Evolutionary conservation across 2,113 vertebrate genomes (phyloP), one percentile per base, ranked within the genome.

Genomic region (Maylandia zebra): DNA sequence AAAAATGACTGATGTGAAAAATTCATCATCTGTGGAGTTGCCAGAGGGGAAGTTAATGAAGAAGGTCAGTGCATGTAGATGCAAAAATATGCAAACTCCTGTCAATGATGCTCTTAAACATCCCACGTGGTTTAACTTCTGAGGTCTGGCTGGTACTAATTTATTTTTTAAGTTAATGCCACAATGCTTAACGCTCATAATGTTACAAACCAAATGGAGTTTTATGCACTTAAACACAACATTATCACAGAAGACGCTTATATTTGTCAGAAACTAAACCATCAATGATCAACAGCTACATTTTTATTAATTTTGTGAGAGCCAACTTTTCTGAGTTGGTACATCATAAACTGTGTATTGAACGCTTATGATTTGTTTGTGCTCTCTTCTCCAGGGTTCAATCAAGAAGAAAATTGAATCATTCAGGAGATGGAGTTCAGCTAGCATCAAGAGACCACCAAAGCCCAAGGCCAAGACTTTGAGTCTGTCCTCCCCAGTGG

Each of bases 401-500:
- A 95, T 97, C 43, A 97, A 96, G 91, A 96, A 96, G 86, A 97
- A 96, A 88, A 95, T 97, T 0, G 96, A 97, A 8, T 96, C 95
- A 2, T 87, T 97, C 7, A 93, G 95, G 55, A 93, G 95, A 89
- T 97, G 96, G 96, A 97, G 96, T 30, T 96, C 95, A 17, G 94
- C 95, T 1, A 96, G 96, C 81, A 92, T 96, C 1, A 96, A 95
- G 84, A 94, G 93, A 48, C 90, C 94, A 5, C 93, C 95, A 8
- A 96, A 94, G 83, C 24, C 90, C 5, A 96, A 96, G 89, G 53
- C 94, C 64, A 96, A 97, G 93, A 89, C 92, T 83, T 57, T 95
- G 59, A 96, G 95, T 83, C 91, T 96, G 78, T 96, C 92, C 5
- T 95, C 94, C 6, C 90, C 95, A 3, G 84, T 93, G 48, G 94